A percentile compares a stretch with the other conserved stretches of the same genome.
Evolutionary conservation across 35 echinoderm and acorn worm species (phyloP).

Genomic region (Heliocidaris tuberculata): DNA sequence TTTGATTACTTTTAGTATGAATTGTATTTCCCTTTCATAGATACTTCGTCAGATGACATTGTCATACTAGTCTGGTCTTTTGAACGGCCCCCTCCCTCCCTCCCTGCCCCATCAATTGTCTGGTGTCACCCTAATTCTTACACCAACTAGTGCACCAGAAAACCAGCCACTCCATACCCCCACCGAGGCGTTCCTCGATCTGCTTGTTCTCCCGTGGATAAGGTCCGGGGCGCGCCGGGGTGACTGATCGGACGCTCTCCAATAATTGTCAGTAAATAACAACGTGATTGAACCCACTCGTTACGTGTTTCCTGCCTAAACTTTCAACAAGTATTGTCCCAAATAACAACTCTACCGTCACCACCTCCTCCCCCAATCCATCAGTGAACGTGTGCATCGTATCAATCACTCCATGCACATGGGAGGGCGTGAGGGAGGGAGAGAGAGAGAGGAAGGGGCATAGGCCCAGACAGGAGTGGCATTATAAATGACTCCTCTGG

Average conservation of each 20-base stretch:
- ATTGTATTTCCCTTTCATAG: too few species aligned
- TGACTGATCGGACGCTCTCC: not conserved
- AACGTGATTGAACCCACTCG: constrained; percentile 33
- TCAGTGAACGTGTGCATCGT: constrained; percentile 6
- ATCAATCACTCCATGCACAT: constrained; percentile 15
- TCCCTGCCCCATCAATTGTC: not conserved
- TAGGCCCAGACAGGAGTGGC: not conserved
- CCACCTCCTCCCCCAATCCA: constrained; percentile 18
- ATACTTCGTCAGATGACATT: too few species aligned
- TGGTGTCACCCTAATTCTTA: not conserved
- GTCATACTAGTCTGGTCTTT: not conserved
- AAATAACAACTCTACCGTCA: constrained; percentile 27
- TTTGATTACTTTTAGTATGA: too few species aligned
- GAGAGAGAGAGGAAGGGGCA: not conserved
- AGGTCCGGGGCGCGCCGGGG: not conserved
- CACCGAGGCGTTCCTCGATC: not conserved
- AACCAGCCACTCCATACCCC: not conserved
- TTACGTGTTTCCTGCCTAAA: constrained; percentile 27
- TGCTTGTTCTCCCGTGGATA: not conserved
- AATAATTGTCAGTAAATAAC: constrained; percentile 40
- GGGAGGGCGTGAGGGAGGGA: not conserved
- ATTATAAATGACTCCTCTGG: not conserved
- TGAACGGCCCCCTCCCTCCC: not conserved
- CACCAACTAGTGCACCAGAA: not conserved
- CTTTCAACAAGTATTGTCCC: constrained; percentile 21